A percentile compares a stretch with the other conserved stretches of the same genome.
Evolutionary conservation across 2,113 vertebrate genomes (phyloP).

Genomic region (Trichechus manatus): DNA sequence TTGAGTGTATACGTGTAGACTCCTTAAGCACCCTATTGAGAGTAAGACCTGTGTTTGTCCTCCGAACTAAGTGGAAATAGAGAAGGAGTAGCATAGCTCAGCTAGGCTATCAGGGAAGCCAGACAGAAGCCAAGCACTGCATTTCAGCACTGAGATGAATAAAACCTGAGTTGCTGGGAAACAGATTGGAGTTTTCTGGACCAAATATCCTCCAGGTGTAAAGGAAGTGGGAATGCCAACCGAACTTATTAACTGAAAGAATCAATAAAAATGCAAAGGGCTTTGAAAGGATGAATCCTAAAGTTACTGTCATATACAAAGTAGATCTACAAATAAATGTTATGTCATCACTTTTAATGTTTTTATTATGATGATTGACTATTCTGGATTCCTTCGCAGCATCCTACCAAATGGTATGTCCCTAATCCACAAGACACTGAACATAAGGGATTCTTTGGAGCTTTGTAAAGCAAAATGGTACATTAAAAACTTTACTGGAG

Average conservation of each 20-base stretch:
- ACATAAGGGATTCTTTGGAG: neutral
- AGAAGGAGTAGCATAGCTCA: neutral
- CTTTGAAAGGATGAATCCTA: neutral
- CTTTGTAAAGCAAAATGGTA: neutral
- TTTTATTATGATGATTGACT: neutral
- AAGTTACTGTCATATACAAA: neutral
- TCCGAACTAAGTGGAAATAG: neutral
- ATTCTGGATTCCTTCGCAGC: neutral
- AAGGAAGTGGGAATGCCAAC: slow-evolving; percentile 21
- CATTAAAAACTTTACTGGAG: neutral
- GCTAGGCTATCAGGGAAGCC: neutral
- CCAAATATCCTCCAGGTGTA: neutral
- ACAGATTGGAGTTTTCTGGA: neutral
- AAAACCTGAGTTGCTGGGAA: neutral
- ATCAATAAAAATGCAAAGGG: neutral
- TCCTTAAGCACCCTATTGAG: neutral
- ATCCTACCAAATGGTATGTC: neutral
- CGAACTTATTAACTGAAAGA: neutral
- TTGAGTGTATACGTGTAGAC: neutral
- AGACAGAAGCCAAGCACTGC: neutral
- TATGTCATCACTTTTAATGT: neutral
- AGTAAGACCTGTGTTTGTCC: neutral
- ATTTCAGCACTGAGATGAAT: neutral
- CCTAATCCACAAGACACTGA: neutral
- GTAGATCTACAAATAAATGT: neutral